These are phyloP conservation scores for Phrynocephalus forsythii DNA, from an alignment of 2,797 vertebrate genomes.

Conservation along the genomic window DNA sequence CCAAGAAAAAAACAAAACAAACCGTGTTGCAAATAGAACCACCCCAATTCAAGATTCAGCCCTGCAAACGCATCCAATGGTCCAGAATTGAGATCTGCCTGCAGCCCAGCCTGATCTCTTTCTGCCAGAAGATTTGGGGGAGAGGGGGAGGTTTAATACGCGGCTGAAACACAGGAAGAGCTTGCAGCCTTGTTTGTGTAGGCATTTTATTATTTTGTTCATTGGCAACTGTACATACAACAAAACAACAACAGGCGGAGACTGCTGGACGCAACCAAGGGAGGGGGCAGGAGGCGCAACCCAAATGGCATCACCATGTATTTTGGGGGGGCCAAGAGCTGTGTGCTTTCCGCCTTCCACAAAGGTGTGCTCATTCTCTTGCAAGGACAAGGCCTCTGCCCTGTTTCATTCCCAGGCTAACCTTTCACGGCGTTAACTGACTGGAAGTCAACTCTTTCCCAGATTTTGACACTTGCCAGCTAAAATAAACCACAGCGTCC, in stretches of 20 bases:
- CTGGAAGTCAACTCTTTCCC: neutral
- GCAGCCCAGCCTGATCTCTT: no score
- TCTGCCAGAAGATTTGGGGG: neutral
- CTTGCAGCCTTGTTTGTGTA: neutral
- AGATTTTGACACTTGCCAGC: no score
- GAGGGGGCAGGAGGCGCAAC: neutral
- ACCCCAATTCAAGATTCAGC: neutral
- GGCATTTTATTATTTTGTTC: conserved; percentile 21
- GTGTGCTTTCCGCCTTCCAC: neutral
- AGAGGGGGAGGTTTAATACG: no score
- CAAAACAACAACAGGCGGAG: neutral
- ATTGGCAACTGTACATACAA: conserved; percentile 14
- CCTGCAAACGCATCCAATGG: neutral
- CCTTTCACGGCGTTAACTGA: neutral
- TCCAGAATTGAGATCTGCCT: neutral
- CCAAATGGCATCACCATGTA: neutral
- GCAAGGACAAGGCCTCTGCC: no score
- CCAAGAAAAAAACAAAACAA: neutral
- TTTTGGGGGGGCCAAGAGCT: neutral
- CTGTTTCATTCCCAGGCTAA: neutral
- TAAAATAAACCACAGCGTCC: neutral
- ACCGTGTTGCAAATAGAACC: no score
- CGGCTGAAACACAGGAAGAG: neutral
- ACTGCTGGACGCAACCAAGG: neutral
- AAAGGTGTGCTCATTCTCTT: neutral